A percentile compares a stretch with the other conserved stretches of the same genome.
phyloP scores from a whole-genome alignment of 2,888 invertebrate species.

The Antheraea assamensis region DNA sequence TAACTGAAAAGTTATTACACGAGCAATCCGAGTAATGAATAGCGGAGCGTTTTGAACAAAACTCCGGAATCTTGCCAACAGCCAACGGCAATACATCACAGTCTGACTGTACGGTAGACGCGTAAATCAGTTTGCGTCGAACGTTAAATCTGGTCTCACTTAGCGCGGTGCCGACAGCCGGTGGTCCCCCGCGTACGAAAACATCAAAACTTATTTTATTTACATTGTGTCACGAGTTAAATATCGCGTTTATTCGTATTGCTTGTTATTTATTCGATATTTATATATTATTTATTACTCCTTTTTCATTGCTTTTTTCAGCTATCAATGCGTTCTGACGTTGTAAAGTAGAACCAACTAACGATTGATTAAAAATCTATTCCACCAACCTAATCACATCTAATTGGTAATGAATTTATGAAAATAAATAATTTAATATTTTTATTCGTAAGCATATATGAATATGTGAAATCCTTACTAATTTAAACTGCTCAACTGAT shows the following conservation, averaged over 20 bases:
- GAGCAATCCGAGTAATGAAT: background rate
- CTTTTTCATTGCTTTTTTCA: no score
- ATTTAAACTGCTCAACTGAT: no score
- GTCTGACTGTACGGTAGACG: constrained; percentile 40
- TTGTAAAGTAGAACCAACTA: no score
- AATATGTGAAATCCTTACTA: no score
- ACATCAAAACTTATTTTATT: constrained; percentile 40
- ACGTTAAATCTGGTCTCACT: constrained; percentile 53
- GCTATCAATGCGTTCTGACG: no score
- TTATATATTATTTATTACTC: no score
- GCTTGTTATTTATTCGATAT: no score
- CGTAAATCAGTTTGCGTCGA: constrained; percentile 62
- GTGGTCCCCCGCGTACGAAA: constrained; percentile 32
- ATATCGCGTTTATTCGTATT: constrained; percentile 1
- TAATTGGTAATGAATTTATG: no score
- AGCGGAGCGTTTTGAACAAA: constrained; percentile 13
- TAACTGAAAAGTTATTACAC: constrained; percentile 12
- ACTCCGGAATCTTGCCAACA: constrained; percentile 18
- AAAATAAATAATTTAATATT: no score
- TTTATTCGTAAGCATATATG: no score
- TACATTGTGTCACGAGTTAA: background rate
- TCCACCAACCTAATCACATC: no score
- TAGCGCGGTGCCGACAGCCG: constrained; percentile 48
- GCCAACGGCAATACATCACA: constrained; percentile 17
- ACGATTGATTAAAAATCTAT: no score